Evolutionary conservation across 2,113 vertebrate genomes (phyloP).

Genomic region (Sebastes fasciatus): DNA sequence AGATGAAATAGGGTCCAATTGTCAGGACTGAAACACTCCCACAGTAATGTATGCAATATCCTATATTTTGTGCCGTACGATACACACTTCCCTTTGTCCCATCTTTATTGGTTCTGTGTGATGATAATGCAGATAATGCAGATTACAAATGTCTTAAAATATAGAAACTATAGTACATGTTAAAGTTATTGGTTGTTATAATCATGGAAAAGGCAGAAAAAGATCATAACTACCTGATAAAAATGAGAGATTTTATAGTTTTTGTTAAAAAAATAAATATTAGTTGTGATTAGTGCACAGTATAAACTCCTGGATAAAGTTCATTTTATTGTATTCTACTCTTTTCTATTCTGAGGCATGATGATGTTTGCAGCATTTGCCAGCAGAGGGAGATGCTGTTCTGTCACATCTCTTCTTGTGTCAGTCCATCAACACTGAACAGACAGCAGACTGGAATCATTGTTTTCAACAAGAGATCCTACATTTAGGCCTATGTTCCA

Average conservation of each 20-base stretch:
- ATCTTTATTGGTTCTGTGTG: neutral
- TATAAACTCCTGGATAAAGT: neutral
- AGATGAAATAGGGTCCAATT: constrained; percentile 30
- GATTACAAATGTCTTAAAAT: neutral
- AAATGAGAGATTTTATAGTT: neutral
- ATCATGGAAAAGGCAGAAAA: neutral
- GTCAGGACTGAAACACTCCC: neutral
- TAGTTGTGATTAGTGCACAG: neutral
- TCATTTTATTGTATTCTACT: neutral
- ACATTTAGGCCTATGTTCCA: neutral
- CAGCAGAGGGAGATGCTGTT: constrained; percentile 75
- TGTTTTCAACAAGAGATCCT: constrained; percentile 10
- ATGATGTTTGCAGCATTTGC: constrained; percentile 38
- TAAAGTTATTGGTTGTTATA: neutral
- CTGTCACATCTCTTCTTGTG: constrained; percentile 18
- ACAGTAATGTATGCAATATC: neutral
- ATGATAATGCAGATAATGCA: neutral
- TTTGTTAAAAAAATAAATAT: neutral
- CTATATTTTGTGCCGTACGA: neutral
- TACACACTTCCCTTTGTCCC: neutral
- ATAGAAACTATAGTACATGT: neutral
- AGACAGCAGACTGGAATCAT: constrained; percentile 3
- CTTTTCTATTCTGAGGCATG: neutral
- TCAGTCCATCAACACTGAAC: constrained; percentile 25
- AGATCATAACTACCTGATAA: neutral